Base-by-base conservation (phyloP, 2,113 vertebrate genomes). In the Sclerurus mexicanus region DNA sequence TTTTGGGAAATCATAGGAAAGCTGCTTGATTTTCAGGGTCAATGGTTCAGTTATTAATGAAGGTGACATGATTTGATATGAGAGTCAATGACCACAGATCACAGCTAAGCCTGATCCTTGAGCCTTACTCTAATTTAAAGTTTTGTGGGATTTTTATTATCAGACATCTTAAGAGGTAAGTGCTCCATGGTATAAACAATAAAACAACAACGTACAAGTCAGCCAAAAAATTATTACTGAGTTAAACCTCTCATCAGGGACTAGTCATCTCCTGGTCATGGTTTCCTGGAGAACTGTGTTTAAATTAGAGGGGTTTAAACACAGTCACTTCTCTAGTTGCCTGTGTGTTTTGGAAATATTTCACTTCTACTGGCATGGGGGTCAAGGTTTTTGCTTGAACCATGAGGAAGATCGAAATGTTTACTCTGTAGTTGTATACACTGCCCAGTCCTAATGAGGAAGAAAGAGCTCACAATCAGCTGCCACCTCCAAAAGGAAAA, bases 381-480 rank as follows among this genome's bases (percentile, higher is more conserved):
- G 92, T 95, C 81, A 67, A 97, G 73, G 85, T 31, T 94, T 93
- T 85, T 25, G 47, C 78, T 78, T 73, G 90, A 90, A 85, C 64
- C 66, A 63, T 69, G 63, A 59, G 69, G 66, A 80, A 91, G 89
- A 94, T 40, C 86, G 82, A 90, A 91, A 56, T 82, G 87, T 93
- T 97, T 94, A 63, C 68, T 80, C 67, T 64, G 35, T 55, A 64
- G 66, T 64, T 83, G 44, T 77, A 82, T 76, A 80, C 44, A 52
- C 44, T 59, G 86, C 33, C 87, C 53, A 21, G 35, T 90, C 81
- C 78, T 91, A 87, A 81, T 1, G 7, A 56, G 80, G 80, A 87
- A 24, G 21, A 78, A 79, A 58, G 72, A 69, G 67, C 46, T 79
- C 69, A 31, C 53, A 44, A 76, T 89, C 46, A 64, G 67, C 89